Evolutionary conservation across 1,140 invertebrate genomes (phyloP), one percentile per base, ranked within the genome.

Genomic region (Paramacrobiotus metropolitanus): DNA sequence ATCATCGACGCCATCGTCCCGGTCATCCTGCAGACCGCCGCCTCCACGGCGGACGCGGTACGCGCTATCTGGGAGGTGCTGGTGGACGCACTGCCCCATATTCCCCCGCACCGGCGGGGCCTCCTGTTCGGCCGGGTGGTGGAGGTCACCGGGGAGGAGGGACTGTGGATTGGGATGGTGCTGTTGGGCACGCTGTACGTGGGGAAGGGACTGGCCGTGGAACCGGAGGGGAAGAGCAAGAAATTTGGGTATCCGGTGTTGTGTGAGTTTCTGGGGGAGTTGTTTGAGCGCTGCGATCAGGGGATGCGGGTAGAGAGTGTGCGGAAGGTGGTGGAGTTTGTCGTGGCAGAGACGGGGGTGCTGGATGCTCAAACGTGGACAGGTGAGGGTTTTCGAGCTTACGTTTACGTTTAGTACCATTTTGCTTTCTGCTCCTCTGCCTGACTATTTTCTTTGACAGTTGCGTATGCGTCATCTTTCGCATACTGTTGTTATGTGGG

Each of bases 1-100:
- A 55, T 24, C 48, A 55, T 55, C 24, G 48, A 55, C 48, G 48
- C 28, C 48, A 15, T 55, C 48, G 48, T 55, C 48, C 48, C 48
- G 48, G 48, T 55, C 15, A 55, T 55, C 15, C 15, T 55, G 48
- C 48, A 55, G 48, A 24, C 24, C 34, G n/a, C 9, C 34, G 34
- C 9, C 34, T 9, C 34, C 34, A 15, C 15, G 48, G 15, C 15
- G 15, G 28, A 55, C 48, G 24, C 24, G 15, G 48, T 55, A 15
- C 48, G 48, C 15, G 24, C 15, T 28, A 28, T 55, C 15, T 9
- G 15, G 48, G 48, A 55, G 24, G 15, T 55, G 4, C 28, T 55
- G 15, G 24, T 55, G 15, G 48, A 55, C 48, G 24, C 48, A 24
- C 24, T 55, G 48, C 48, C 48, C 15, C 48, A 55, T 24, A 55